Evolutionary conservation across 53 echinoderm and acorn worm genomes (phyloP).

Genomic region (Holothuria leucospilota): DNA sequence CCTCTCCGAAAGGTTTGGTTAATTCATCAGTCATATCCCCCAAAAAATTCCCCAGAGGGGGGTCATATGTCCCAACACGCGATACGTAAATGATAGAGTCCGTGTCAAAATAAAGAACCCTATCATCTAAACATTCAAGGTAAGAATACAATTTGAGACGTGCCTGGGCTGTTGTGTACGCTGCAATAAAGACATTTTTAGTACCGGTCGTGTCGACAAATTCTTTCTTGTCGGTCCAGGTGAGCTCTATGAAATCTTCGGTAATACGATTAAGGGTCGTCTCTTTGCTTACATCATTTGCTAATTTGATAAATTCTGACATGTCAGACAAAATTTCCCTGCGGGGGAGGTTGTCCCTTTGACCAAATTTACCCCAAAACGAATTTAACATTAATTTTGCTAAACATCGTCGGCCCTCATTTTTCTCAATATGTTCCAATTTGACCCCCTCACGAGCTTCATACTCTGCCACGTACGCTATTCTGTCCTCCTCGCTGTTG

Average conservation of each 20-base stretch:
- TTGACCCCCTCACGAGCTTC: conserved; percentile 55
- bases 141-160: conserved; percentile 20
- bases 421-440: conserved; percentile 59
- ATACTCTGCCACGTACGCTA: conserved; percentile 48
- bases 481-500: conserved; percentile 24
- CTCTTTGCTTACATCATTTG: neutral
- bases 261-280: neutral
- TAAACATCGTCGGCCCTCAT: conserved; percentile 52
- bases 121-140: conserved; percentile 25
- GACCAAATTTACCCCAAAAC: conserved; percentile 63
- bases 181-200: conserved; percentile 39
- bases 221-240: neutral
- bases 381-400: conserved; percentile 65
- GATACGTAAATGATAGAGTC: conserved; percentile 56
- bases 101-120: conserved; percentile 62
- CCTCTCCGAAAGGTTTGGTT: conserved; percentile 45
- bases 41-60: conserved; percentile 52
- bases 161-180: conserved; percentile 42
- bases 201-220: neutral
- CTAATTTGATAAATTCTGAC: neutral
- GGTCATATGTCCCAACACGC: conserved; percentile 47
- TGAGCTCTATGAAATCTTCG: neutral
- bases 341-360: conserved; percentile 22
- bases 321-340: neutral
- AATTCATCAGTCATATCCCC: conserved; percentile 76